phyloP scores from a whole-genome alignment of 2,888 invertebrate genomes.

The Melieria picta region DNA sequence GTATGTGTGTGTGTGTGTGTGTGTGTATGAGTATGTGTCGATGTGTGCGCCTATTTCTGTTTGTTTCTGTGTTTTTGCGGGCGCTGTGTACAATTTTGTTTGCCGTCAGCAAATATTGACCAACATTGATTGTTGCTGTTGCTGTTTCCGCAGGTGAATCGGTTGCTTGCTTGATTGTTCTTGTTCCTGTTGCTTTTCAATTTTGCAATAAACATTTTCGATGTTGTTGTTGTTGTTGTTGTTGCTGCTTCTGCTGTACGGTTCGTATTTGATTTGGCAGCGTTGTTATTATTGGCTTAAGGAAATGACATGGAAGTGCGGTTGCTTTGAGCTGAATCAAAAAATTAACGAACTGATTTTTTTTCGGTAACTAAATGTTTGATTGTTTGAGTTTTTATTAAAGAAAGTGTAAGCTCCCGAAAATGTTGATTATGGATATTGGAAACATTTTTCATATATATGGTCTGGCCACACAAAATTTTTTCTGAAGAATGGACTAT shows the following conservation, averaged over 20 bases:
- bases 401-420: no score
- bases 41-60: slow-evolving; percentile 41
- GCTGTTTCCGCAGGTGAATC: slow-evolving; percentile 61
- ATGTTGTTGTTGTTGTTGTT: background rate
- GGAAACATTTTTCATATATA: no score
- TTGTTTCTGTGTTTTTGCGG: slow-evolving; percentile 49
- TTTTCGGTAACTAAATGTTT: no score
- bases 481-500: no score
- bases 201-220: background rate
- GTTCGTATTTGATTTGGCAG: slow-evolving; percentile 35
- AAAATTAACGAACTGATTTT: background rate
- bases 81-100: slow-evolving; percentile 49
- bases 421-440: no score
- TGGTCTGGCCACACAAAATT: no score
- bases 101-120: slow-evolving; percentile 60
- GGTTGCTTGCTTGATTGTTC: slow-evolving; percentile 39
- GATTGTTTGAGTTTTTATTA: no score
- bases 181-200: background rate
- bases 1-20: slow-evolving; percentile 30
- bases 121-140: slow-evolving; percentile 62
- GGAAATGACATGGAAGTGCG: slow-evolving; percentile 28
- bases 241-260: slow-evolving; percentile 16
- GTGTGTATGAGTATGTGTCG: slow-evolving; percentile 27
- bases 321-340: slow-evolving; percentile 6
- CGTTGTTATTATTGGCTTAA: slow-evolving; percentile 1